phyloP scores from a whole-genome alignment of 2,113 vertebrate species.

The Vombatus ursinus region DNA sequence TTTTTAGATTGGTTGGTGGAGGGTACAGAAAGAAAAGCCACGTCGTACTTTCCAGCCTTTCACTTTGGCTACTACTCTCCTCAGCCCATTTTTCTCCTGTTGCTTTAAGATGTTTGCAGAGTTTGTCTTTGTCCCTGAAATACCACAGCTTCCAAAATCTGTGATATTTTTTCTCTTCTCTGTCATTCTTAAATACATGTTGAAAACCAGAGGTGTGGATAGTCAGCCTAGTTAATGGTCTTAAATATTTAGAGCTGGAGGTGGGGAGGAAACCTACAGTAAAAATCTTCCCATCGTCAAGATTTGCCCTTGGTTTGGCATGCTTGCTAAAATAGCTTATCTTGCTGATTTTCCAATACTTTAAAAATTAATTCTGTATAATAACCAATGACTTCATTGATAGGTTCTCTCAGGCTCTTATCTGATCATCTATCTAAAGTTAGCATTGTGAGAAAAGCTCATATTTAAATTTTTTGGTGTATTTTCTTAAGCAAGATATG shows the following conservation, averaged over 20 bases:
- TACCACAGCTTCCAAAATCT: not conserved
- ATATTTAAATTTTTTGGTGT: not conserved
- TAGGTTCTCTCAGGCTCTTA: not conserved
- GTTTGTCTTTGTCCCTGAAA: not conserved
- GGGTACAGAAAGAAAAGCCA: not conserved
- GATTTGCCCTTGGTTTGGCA: conserved; percentile 62
- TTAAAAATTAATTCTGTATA: conserved; percentile 16
- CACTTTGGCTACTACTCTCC: not conserved
- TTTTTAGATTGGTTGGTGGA: not conserved
- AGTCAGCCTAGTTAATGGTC: conserved; percentile 50
- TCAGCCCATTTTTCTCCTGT: not conserved
- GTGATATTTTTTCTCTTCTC: not conserved
- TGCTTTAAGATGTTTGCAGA: not conserved
- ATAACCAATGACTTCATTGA: not conserved
- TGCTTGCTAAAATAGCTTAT: conserved; percentile 30
- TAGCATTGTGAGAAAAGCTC: not conserved
- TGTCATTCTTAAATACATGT: conserved; percentile 30
- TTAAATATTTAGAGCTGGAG: conserved; percentile 12
- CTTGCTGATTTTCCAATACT: conserved; percentile 49
- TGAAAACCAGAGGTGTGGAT: conserved; percentile 44
- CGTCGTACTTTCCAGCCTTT: not conserved
- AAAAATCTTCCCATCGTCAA: conserved; percentile 59
- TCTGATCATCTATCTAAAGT: conserved; percentile 12
- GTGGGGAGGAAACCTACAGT: conserved; percentile 51
- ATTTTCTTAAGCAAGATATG: not conserved